Conservation (phyloP, 2,888 invertebrate species). For the Bembecia ichneumoniformis region DNA sequence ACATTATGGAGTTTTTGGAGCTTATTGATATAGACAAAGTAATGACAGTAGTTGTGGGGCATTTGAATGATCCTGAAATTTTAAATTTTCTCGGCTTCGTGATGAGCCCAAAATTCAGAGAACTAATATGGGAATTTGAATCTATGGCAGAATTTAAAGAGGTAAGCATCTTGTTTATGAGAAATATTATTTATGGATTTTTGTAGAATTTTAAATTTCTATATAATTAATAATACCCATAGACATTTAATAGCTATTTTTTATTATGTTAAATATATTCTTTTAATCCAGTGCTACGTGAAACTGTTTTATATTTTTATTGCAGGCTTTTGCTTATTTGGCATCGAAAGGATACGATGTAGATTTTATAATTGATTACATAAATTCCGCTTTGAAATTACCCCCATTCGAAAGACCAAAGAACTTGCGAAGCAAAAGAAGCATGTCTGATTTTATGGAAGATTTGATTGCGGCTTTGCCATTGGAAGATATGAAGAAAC, state of each 20-base stretch:
- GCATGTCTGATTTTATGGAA: constrained; percentile 24
- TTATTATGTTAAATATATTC: too few relatives aligned
- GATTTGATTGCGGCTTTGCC: constrained; percentile 23
- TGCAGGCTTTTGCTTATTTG: constrained; percentile 23
- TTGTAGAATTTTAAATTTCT: not conserved
- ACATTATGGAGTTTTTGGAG: constrained; percentile 23
- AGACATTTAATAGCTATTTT: too few relatives aligned
- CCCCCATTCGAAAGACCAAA: constrained; percentile 20
- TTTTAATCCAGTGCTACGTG: too few relatives aligned
- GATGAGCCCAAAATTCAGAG: constrained; percentile 21
- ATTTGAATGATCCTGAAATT: constrained; percentile 28
- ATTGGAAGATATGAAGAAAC: constrained; percentile 24
- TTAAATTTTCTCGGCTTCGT: constrained; percentile 23
- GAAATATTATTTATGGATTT: not conserved
- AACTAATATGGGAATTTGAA: constrained; percentile 24
- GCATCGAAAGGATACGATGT: constrained; percentile 28
- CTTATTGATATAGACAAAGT: constrained; percentile 25
- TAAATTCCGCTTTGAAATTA: constrained; percentile 21
- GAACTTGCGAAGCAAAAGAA: constrained; percentile 10
- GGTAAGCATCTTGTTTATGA: constrained; percentile 19
- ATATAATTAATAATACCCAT: too few relatives aligned
- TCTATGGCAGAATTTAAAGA: constrained; percentile 29
- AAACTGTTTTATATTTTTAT: constrained; percentile 5
- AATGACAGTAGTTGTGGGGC: constrained; percentile 17
- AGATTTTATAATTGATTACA: constrained; percentile 16